Evolutionary conservation across 2,888 invertebrate genomes (phyloP).

Genomic region (Scotopteryx bipunctaria): DNA sequence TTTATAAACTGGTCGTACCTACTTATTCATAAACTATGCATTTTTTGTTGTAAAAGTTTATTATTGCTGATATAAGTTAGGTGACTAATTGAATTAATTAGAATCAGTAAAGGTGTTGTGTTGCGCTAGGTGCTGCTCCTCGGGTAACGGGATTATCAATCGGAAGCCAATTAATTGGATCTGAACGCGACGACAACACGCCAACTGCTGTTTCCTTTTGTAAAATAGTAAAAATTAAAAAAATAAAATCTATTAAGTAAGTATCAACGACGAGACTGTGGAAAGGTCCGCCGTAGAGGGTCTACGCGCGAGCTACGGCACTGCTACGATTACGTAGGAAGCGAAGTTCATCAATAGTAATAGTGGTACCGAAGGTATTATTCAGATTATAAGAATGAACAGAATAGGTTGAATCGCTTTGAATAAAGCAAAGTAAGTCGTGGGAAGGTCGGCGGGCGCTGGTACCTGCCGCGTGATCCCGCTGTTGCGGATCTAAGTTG

Average conservation of each 20-base stretch:
- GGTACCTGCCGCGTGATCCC: conserved; percentile 37
- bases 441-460: conserved; percentile 20
- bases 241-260: no score
- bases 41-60: neutral
- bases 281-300: conserved; percentile 12
- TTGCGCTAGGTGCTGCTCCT: neutral
- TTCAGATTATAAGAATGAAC: neutral
- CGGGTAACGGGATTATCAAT: conserved; percentile 32
- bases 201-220: neutral
- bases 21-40: neutral
- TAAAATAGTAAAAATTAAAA: no score
- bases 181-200: conserved; percentile 9
- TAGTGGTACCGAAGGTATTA: neutral
- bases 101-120: conserved; percentile 11
- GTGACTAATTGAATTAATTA: conserved; percentile 21
- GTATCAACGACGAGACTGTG: neutral
- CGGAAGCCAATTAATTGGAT: conserved; percentile 37
- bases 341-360: neutral
- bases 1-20: no score
- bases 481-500: conserved; percentile 48
- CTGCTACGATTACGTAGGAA: conserved; percentile 18
- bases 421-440: neutral
- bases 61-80: neutral
- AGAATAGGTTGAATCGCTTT: neutral
- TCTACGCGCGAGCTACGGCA: conserved; percentile 41